phyloP scores from a whole-genome alignment of 2,113 vertebrate species.

The Lanius collurio region DNA sequence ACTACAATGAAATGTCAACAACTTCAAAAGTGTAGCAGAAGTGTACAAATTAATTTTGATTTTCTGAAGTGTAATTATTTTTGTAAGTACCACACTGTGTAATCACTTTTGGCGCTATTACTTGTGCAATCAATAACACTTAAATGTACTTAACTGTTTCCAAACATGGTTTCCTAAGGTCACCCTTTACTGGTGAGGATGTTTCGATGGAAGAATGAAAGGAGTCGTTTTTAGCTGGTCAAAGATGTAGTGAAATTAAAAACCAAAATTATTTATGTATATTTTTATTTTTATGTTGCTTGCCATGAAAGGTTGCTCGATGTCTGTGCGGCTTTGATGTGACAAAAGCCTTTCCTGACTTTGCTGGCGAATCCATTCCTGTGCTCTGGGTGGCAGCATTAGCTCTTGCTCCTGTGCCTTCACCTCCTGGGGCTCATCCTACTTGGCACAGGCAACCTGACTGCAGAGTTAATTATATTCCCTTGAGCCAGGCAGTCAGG shows the following conservation, averaged over 20 bases:
- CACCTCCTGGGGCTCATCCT: slow-evolving; percentile 28
- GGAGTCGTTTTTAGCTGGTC: background rate
- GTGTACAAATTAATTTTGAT: slow-evolving; percentile 85
- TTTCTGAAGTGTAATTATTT: slow-evolving; percentile 82
- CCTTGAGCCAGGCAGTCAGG: slow-evolving; percentile 14
- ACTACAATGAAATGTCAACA: slow-evolving; percentile 86
- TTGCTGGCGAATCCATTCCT: background rate
- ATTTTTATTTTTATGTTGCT: background rate
- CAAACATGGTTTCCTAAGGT: slow-evolving; percentile 73
- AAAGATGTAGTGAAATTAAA: background rate
- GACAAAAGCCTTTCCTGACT: background rate
- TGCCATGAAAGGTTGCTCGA: background rate
- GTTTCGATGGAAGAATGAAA: background rate
- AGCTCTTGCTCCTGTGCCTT: background rate
- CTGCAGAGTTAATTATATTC: slow-evolving; percentile 2
- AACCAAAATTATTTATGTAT: background rate
- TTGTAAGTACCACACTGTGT: slow-evolving; percentile 75
- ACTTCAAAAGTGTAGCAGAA: slow-evolving; percentile 73
- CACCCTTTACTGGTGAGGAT: slow-evolving; percentile 29
- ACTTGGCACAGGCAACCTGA: background rate
- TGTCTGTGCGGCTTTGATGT: background rate
- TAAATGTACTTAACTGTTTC: slow-evolving; percentile 71
- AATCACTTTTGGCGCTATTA: slow-evolving; percentile 73
- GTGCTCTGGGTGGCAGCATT: slow-evolving; percentile 43
- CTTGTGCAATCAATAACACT: slow-evolving; percentile 77